A percentile compares a stretch with the other conserved stretches of the same genome.
phyloP scores from a whole-genome alignment of 2,888 invertebrate genomes.

The Tyria jacobaeae region DNA sequence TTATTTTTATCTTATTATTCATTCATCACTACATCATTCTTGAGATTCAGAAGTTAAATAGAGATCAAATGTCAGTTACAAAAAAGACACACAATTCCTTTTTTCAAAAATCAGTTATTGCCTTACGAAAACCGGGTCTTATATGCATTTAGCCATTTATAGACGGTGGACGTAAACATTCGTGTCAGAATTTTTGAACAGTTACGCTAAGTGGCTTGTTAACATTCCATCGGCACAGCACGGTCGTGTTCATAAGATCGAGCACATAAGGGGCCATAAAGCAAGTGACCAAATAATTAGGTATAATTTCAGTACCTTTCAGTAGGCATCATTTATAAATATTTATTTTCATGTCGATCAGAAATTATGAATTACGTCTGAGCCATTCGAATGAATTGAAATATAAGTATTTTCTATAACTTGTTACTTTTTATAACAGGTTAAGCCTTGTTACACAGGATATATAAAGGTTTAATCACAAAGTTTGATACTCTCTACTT shows the following conservation, averaged over 20 bases:
- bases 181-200: slow-evolving; percentile 57
- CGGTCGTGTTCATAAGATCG: slow-evolving; percentile 69
- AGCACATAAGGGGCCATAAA: slow-evolving; percentile 52
- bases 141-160: slow-evolving; percentile 27
- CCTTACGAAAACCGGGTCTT: neutral
- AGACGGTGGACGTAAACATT: slow-evolving; percentile 60
- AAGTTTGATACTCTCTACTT: no score
- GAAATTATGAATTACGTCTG: no score
- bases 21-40: no score
- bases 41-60: neutral
- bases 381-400: neutral
- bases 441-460: no score
- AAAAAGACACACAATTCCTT: neutral
- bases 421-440: no score
- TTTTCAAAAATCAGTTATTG: neutral
- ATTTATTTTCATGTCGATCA: neutral
- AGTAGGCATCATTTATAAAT: no score
- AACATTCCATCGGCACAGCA: slow-evolving; percentile 65
- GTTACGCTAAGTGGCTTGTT: slow-evolving; percentile 69
- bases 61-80: neutral
- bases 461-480: no score
- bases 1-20: no score
- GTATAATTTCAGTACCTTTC: neutral
- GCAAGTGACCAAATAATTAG: slow-evolving; percentile 32
- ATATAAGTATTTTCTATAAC: no score